Conservation (phyloP, 2,797 vertebrate genomes). For the Dryobates pubescens region DNA sequence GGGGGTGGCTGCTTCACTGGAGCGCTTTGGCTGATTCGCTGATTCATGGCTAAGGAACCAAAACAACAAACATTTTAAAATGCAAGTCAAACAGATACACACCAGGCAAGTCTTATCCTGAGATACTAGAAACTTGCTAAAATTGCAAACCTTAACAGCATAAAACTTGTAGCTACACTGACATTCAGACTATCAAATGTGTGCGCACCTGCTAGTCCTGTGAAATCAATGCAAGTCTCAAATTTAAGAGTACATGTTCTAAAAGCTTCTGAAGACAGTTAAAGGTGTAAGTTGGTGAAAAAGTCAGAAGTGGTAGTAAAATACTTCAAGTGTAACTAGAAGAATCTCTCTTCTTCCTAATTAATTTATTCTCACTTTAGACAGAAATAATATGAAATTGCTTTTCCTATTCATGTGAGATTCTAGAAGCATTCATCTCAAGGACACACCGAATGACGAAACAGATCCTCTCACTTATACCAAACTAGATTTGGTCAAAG, state of each 20-base stretch:
- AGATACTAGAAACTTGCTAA: not conserved
- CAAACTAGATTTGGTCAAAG: not conserved
- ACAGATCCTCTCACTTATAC: not conserved
- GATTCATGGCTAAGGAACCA: slow-evolving; percentile 88
- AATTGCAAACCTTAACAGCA: not conserved
- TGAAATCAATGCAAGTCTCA: not conserved
- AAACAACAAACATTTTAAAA: slow-evolving; percentile 36
- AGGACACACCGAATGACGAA: not conserved
- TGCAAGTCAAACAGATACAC: not conserved
- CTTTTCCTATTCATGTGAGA: not conserved
- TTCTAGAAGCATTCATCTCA: not conserved
- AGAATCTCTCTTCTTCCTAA: not conserved
- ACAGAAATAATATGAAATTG: not conserved
- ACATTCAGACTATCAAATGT: not conserved
- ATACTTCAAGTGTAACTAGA: not conserved
- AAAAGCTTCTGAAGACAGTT: not conserved
- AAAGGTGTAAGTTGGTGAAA: not conserved
- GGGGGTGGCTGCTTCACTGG: slow-evolving; percentile 90
- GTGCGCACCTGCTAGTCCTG: not conserved
- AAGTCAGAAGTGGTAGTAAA: not conserved
- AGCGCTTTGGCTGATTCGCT: slow-evolving; percentile 93
- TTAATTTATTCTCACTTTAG: not conserved
- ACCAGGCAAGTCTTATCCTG: not conserved
- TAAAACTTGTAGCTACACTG: not conserved
- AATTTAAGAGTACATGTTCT: not conserved